Base-by-base conservation (phyloP, 2,797 vertebrate species). In the Neopelma chrysocephalum region DNA sequence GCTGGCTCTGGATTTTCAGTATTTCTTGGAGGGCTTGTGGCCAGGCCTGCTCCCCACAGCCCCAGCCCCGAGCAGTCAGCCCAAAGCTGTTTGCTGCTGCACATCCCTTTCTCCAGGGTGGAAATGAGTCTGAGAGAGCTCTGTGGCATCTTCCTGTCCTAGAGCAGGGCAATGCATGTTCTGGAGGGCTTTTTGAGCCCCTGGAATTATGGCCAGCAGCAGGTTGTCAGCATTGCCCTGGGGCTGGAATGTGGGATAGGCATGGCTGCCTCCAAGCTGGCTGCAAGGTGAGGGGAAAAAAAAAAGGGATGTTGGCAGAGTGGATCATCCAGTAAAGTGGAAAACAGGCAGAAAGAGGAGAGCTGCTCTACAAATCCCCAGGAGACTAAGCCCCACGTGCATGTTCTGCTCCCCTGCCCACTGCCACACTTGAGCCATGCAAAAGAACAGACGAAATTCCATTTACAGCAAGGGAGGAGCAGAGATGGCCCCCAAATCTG, bases 391-490 rank as follows among this genome's bases (percentile, higher is more conserved):
- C 32, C 29, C 51, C 10, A 0, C 0, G 0, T 10, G 10, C 16
- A 9, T 21, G 9, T 48, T 47, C 32, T 79, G 51, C 34, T n/a
- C 26, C 40, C 42, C 54, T 18, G n/a, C 43, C 51, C 70, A 6
- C 2, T 5, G 1, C 26, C 45, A 45, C 1, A 1, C 72, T 57
- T 68, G 78, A 62, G 9, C 27, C 3, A 0, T 8, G 2, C 56
- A 11, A 10, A 12, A 61, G 47, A 84, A 34, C 9, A 1, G 7
- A 23, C 13, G 31, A 58, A 12, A 51, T 53, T 40, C 61, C 57
- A 43, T 14, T 71, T 31, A 2, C 2, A 1, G 57, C 60, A 36
- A 57, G 9, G 36, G 58, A 70, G 45, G 64, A 71, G n/a, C 36
- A 60, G 58, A 79, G 11, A 27, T 11, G 61, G 27, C 4, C 40